These are phyloP conservation scores for Pardosa pseudoannulata DNA, from an alignment of 2,888 invertebrate genomes.

Conservation along the genomic window DNA sequence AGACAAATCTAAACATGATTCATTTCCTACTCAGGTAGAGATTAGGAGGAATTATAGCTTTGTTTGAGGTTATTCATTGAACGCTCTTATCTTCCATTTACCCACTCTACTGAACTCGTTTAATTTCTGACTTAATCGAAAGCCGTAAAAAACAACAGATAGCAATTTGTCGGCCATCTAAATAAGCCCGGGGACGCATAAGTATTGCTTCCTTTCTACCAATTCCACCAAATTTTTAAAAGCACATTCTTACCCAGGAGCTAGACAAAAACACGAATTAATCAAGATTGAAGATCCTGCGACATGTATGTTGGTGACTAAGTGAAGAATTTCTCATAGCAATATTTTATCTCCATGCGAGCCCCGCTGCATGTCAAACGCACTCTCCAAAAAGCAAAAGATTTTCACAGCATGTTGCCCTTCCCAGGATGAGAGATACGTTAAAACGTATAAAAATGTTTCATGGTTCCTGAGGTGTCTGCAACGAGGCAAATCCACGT, in stretches of 20 bases:
- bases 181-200: constrained; percentile 24
- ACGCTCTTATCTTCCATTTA: neutral
- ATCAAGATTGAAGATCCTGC: constrained; percentile 53
- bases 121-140: constrained; percentile 1
- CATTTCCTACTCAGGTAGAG: neutral
- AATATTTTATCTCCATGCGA: constrained; percentile 64
- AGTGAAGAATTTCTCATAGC: constrained; percentile 64
- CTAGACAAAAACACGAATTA: constrained; percentile 40
- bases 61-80: neutral
- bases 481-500: constrained; percentile 41
- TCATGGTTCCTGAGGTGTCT: constrained; percentile 65
- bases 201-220: constrained; percentile 24
- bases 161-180: constrained; percentile 17
- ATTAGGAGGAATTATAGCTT: neutral
- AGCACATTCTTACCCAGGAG: constrained; percentile 33
- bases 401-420: constrained; percentile 58
- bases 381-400: constrained; percentile 29
- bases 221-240: neutral
- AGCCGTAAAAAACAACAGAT: neutral
- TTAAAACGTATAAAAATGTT: constrained; percentile 66
- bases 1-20: neutral
- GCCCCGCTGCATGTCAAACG: constrained; percentile 16
- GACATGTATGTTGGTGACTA: constrained; percentile 45
- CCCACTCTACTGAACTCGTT: neutral
- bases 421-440: constrained; percentile 57